These are phyloP conservation scores for Macrochelys suwanniensis DNA, from an alignment of 2,797 vertebrate genomes.

Conservation along the genomic window DNA sequence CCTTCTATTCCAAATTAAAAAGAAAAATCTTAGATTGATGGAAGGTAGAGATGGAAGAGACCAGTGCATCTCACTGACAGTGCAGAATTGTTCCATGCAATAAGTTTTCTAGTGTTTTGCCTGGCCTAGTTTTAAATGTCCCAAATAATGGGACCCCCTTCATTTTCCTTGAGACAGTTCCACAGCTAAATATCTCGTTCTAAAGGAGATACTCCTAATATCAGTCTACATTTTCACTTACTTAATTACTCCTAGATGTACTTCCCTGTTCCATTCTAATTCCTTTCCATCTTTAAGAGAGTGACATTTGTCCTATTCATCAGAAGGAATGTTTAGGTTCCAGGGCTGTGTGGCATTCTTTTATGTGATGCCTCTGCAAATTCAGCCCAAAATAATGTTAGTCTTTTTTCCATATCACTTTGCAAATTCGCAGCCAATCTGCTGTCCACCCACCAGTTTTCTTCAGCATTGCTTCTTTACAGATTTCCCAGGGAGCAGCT, in stretches of 20 bases:
- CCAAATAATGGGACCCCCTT: too few species aligned
- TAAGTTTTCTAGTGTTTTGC: not conserved
- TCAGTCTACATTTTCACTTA: not conserved
- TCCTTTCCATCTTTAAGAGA: not conserved
- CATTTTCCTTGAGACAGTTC: not conserved
- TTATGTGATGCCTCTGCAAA: not conserved
- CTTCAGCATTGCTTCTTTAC: slow-evolving; percentile 29
- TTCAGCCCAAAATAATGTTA: slow-evolving; percentile 30
- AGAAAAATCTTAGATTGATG: too few species aligned
- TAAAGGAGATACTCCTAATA: not conserved
- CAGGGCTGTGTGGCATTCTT: not conserved
- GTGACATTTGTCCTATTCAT: not conserved
- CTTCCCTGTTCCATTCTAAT: not conserved
- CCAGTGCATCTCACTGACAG: not conserved
- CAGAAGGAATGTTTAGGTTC: slow-evolving; percentile 18
- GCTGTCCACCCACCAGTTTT: slow-evolving; percentile 18
- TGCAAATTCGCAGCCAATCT: slow-evolving; percentile 27
- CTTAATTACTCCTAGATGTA: not conserved
- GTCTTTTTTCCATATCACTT: slow-evolving; percentile 42
- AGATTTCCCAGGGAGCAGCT: slow-evolving; percentile 46
- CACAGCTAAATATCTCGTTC: not conserved
- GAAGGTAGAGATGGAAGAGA: not conserved
- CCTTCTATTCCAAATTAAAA: not conserved
- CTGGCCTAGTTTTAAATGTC: not conserved
- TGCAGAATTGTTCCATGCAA: rapidly evolving